A percentile compares a stretch with the other conserved stretches of the same genome.
Evolutionary conservation across 2,888 invertebrate species (phyloP).

Genomic region (Cerceris ruficornis): DNA sequence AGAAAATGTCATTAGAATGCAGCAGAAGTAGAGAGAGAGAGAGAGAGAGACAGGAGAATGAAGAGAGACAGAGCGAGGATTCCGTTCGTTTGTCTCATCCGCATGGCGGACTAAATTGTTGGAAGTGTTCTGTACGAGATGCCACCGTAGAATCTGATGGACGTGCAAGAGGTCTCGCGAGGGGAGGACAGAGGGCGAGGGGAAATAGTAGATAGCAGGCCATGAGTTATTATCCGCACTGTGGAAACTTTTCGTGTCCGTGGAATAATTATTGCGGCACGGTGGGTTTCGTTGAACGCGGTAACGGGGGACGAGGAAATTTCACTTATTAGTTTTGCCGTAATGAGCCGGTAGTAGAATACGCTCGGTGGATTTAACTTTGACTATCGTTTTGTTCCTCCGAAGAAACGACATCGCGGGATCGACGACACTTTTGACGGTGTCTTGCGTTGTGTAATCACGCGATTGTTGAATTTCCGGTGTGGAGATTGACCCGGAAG

Average conservation of each 20-base stretch:
- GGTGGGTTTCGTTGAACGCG: slow-evolving; percentile 13
- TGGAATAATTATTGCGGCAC: slow-evolving; percentile 38
- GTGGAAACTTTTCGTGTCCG: slow-evolving; percentile 45
- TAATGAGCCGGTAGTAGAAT: slow-evolving; percentile 13
- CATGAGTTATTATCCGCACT: slow-evolving; percentile 47
- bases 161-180: slow-evolving; percentile 25
- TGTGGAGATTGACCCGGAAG: too few relatives aligned
- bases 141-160: slow-evolving; percentile 20
- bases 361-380: neutral
- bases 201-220: slow-evolving; percentile 7
- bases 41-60: too few relatives aligned
- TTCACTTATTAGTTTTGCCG: slow-evolving; percentile 24
- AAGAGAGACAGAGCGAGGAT: neutral
- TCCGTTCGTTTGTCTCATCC: slow-evolving; percentile 16
- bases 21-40: slow-evolving; percentile 2
- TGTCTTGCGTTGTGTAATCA: too few relatives aligned
- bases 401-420: neutral
- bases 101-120: slow-evolving; percentile 32
- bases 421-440: neutral
- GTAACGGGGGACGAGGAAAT: slow-evolving; percentile 16
- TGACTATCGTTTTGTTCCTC: neutral
- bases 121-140: slow-evolving; percentile 31
- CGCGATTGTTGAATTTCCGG: too few relatives aligned
- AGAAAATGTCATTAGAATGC: slow-evolving; percentile 76
- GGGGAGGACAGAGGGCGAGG: slow-evolving; percentile 10